These are phyloP conservation scores for Pachyramphus minor DNA, from an alignment of 2,113 vertebrate species.

Conservation along the genomic window DNA sequence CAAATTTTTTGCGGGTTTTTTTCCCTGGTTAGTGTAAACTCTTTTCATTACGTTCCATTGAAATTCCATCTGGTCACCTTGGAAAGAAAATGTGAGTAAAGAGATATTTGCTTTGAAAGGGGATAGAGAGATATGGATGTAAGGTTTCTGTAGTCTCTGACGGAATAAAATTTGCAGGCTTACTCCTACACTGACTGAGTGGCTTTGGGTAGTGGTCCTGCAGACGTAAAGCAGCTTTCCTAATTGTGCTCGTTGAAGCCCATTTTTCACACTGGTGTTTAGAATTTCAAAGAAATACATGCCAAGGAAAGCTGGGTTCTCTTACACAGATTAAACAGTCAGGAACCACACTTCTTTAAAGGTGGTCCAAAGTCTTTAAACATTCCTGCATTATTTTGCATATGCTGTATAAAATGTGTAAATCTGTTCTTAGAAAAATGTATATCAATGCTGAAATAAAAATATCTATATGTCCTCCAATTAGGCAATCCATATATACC, in stretches of 20 bases:
- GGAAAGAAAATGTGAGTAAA: not conserved
- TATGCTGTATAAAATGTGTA: not conserved
- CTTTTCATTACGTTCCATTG: not conserved
- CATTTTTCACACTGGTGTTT: not conserved
- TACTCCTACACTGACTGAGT: not conserved
- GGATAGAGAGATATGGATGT: not conserved
- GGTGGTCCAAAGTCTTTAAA: fast-evolving
- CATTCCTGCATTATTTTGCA: not conserved
- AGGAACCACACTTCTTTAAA: not conserved
- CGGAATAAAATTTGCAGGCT: not conserved
- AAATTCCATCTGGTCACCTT: not conserved
- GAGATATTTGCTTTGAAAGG: not conserved
- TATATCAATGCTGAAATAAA: not conserved
- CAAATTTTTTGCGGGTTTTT: not conserved
- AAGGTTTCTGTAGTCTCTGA: not conserved
- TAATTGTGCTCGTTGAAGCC: not conserved
- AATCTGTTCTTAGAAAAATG: not conserved
- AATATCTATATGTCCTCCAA: not conserved
- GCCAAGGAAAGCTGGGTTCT: not conserved
- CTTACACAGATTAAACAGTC: not conserved
- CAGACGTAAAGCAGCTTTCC: not conserved
- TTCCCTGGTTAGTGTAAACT: not conserved
- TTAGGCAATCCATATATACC: not conserved
- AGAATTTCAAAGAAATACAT: not conserved
- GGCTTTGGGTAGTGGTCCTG: not conserved